Conservation (phyloP, 37 sponge, comb jelly and placozoan genomes). For the Mnemiopsis leidyi region DNA sequence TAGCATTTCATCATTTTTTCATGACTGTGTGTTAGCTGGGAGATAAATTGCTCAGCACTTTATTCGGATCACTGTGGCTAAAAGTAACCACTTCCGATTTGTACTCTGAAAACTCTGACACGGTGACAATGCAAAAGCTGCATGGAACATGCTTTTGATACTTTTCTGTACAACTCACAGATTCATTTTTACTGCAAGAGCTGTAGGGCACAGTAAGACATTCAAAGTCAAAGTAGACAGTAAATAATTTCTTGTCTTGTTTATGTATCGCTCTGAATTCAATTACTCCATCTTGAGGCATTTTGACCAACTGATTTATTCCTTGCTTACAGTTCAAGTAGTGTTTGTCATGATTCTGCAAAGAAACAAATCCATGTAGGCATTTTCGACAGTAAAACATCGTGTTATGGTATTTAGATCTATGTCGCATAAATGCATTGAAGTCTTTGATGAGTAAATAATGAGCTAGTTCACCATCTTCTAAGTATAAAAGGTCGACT, state of each 20-base stretch:
- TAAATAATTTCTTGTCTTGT: conserved; percentile 25
- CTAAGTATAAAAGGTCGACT: conserved; percentile 3
- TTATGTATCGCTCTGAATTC: neutral
- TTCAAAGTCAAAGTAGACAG: conserved; percentile 35
- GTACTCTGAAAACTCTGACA: neutral
- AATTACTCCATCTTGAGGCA: neutral
- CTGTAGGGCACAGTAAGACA: conserved; percentile 43
- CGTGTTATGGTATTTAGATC: conserved; percentile 22
- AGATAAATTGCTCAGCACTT: neutral
- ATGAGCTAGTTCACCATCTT: conserved; percentile 1
- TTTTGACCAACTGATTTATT: neutral
- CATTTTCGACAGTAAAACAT: conserved; percentile 53
- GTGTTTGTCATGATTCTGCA: neutral
- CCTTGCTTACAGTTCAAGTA: neutral
- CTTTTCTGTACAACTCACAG: neutral
- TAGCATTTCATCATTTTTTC: conserved; percentile 44
- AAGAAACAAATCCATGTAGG: conserved; percentile 11
- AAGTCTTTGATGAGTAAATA: too few relatives aligned
- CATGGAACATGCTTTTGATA: too few relatives aligned
- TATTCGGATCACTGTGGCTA: neutral
- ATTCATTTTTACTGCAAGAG: neutral
- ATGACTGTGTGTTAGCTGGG: neutral
- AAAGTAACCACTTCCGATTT: neutral
- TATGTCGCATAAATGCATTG: conserved; percentile 16
- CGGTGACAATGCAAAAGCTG: conserved; percentile 19